These are phyloP conservation scores for Bugula neritina DNA, from an alignment of 2,888 invertebrate genomes.

Conservation along the genomic window DNA sequence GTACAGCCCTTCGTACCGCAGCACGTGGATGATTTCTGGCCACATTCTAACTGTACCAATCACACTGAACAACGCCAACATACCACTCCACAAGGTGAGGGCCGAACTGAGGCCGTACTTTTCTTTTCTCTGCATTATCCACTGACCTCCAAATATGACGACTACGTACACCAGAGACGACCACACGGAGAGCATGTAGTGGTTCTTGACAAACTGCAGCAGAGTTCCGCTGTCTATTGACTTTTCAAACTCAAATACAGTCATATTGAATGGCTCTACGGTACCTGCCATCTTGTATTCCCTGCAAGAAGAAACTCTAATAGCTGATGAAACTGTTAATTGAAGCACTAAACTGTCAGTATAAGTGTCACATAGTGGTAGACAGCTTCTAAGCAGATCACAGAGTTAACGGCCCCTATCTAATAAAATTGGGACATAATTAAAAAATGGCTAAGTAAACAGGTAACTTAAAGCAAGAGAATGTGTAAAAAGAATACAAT, in stretches of 20 bases:
- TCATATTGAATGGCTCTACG: neutral
- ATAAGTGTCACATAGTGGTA: no score
- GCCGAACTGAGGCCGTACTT: slow-evolving; percentile 82
- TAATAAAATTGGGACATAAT: no score
- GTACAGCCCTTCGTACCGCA: slow-evolving; percentile 82
- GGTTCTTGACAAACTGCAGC: slow-evolving; percentile 58
- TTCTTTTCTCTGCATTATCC: slow-evolving; percentile 84
- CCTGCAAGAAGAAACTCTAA: no score
- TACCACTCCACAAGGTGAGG: slow-evolving; percentile 84
- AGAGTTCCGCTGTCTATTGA: neutral
- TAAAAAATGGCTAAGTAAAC: no score
- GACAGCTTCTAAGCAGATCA: no score
- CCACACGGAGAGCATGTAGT: slow-evolving; percentile 91
- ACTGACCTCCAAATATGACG: slow-evolving; percentile 85
- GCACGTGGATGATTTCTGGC: slow-evolving; percentile 82
- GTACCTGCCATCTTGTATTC: no score
- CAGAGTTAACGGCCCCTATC: no score
- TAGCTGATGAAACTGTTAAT: no score
- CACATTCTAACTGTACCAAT: slow-evolving; percentile 78
- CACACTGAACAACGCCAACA: slow-evolving; percentile 87
- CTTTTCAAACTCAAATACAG: slow-evolving; percentile 16
- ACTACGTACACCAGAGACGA: slow-evolving; percentile 71
- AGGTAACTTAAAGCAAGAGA: no score
- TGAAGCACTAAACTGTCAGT: no score
- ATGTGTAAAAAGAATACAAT: no score